Percentiles rank a stretch among this genome's conserved stretches.
Conservation (phyloP, 2,888 invertebrate species). For the Bugula neritina region DNA sequence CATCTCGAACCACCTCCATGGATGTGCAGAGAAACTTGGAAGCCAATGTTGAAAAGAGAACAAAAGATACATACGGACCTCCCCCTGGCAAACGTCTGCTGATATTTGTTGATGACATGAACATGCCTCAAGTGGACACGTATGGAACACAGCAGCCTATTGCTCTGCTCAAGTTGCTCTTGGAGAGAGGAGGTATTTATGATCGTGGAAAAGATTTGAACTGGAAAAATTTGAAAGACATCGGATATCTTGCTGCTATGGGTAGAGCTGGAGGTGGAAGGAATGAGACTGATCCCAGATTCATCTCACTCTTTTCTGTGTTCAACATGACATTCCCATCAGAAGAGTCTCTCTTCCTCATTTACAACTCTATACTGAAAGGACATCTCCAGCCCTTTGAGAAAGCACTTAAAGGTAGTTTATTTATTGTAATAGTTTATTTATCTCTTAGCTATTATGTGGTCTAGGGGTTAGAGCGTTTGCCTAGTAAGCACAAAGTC, state of each 20-base stretch:
- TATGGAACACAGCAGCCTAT: slow-evolving; percentile 92
- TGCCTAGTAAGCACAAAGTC: too few relatives aligned
- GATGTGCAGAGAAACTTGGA: slow-evolving; percentile 83
- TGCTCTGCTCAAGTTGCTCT: slow-evolving; percentile 79
- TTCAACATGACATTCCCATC: slow-evolving; percentile 80
- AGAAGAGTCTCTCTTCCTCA: slow-evolving; percentile 69
- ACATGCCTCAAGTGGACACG: slow-evolving; percentile 78
- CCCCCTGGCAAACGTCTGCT: slow-evolving; percentile 81
- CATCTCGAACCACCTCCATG: slow-evolving; percentile 81
- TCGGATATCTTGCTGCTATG: slow-evolving; percentile 58
- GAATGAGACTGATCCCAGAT: slow-evolving; percentile 82
- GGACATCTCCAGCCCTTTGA: slow-evolving; percentile 72
- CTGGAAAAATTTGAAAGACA: slow-evolving; percentile 81
- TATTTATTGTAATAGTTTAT: background rate
- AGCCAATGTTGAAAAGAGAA: slow-evolving; percentile 79
- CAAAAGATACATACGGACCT: slow-evolving; percentile 83
- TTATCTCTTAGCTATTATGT: too few relatives aligned
- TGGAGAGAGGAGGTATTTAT: slow-evolving; percentile 82
- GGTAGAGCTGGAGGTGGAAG: slow-evolving; percentile 74
- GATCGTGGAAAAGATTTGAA: slow-evolving; percentile 80
- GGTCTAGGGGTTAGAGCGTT: too few relatives aligned
- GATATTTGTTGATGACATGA: slow-evolving; percentile 88
- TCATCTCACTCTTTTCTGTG: slow-evolving; percentile 81
- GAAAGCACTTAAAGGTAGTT: slow-evolving; percentile 59
- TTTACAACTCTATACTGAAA: slow-evolving; percentile 73